phyloP scores from a whole-genome alignment of 2,113 vertebrate genomes.

The Trogon surrucura region DNA sequence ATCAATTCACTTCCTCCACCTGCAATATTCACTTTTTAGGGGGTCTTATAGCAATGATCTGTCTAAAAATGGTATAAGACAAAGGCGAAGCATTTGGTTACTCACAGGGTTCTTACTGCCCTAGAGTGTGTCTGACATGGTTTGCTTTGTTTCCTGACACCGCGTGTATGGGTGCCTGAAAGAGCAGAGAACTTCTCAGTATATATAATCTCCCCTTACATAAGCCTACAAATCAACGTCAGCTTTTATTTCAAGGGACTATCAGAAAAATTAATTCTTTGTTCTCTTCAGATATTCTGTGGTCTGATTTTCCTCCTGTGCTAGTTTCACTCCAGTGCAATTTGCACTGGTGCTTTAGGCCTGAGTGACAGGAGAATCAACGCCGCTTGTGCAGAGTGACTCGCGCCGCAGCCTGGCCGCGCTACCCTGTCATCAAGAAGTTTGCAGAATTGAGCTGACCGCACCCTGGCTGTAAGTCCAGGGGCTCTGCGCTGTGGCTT shows the following conservation, averaged over 20 bases:
- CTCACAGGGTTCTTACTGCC: neutral
- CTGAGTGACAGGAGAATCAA: neutral
- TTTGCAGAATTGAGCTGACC: neutral
- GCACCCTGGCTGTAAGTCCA: neutral
- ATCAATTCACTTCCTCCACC: neutral
- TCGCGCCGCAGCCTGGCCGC: neutral
- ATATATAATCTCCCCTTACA: neutral
- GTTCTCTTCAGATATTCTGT: neutral
- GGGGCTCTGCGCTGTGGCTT: neutral
- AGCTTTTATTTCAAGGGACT: conserved; percentile 4
- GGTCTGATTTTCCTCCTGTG: neutral
- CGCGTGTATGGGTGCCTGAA: neutral
- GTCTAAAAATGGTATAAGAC: neutral
- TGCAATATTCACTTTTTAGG: neutral
- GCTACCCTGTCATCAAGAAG: neutral
- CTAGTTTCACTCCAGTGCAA: neutral
- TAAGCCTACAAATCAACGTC: neutral
- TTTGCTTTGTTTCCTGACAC: neutral
- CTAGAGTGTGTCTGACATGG: neutral
- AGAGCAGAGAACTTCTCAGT: neutral
- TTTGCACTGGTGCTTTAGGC: neutral
- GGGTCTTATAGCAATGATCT: neutral
- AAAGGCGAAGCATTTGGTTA: accelerated
- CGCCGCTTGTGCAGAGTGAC: neutral
- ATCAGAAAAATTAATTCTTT: neutral